These are phyloP conservation scores for Zootermopsis nevadensis DNA, from an alignment of 2,888 invertebrate genomes.

Conservation along the genomic window DNA sequence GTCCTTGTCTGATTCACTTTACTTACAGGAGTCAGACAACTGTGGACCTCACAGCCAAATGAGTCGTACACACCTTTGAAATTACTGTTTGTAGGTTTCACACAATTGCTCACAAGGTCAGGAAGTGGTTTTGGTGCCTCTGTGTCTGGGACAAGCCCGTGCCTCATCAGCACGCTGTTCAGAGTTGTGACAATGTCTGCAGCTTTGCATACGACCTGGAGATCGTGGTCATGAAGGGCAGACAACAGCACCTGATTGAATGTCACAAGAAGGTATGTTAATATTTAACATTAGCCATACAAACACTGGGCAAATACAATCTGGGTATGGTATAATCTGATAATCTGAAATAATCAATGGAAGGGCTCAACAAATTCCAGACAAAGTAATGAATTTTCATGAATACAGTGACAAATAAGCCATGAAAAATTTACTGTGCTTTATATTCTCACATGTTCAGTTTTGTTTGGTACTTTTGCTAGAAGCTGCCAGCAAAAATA, in stretches of 20 bases:
- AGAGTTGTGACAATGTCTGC: slow-evolving; percentile 65
- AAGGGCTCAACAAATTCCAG: too few species aligned
- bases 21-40: neutral
- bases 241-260: slow-evolving; percentile 69
- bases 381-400: too few species aligned
- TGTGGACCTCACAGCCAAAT: neutral
- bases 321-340: too few species aligned
- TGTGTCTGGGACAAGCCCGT: slow-evolving; percentile 36
- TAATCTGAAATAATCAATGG: too few species aligned
- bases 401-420: too few species aligned
- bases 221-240: slow-evolving; percentile 77
- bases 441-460: too few species aligned
- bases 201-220: slow-evolving; percentile 75
- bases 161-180: slow-evolving; percentile 30
- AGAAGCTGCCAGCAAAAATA: too few species aligned
- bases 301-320: too few species aligned
- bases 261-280: slow-evolving; percentile 37
- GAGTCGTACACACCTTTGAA: slow-evolving; percentile 19
- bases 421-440: too few species aligned
- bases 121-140: neutral
- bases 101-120: slow-evolving; percentile 16
- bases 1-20: neutral
- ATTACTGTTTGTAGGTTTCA: neutral
- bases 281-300: too few species aligned
- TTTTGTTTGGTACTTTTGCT: too few species aligned